A percentile compares a stretch with the other conserved stretches of the same genome.
phyloP scores from a whole-genome alignment of 2,888 invertebrate genomes.

The Liodrosophila aerea region DNA sequence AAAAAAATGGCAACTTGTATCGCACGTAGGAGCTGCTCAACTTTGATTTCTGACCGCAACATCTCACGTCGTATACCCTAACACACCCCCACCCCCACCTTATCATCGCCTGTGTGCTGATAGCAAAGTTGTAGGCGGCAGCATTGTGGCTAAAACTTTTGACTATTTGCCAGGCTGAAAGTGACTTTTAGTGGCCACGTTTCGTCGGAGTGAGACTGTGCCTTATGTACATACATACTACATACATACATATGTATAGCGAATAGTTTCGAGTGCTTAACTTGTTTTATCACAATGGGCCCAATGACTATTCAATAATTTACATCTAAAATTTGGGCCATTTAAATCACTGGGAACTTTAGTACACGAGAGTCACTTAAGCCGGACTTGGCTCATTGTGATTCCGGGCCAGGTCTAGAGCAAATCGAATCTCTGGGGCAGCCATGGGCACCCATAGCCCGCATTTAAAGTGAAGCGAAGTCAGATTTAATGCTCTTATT shows the following conservation, averaged over 20 bases:
- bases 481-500: too few relatives aligned
- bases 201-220: neutral
- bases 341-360: conserved; percentile 1
- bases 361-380: too few relatives aligned
- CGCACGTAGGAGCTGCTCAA: conserved; percentile 34
- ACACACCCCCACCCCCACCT: neutral
- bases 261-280: conserved; percentile 40
- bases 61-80: neutral
- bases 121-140: conserved; percentile 16
- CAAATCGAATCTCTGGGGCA: too few relatives aligned
- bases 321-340: neutral
- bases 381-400: too few relatives aligned
- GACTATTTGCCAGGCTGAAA: conserved; percentile 34
- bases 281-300: conserved; percentile 24
- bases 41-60: conserved; percentile 51
- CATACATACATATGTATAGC: too few relatives aligned
- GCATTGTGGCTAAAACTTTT: conserved; percentile 37
- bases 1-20: conserved; percentile 19
- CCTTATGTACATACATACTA: neutral
- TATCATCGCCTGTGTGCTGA: neutral
- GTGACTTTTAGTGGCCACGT: conserved; percentile 41
- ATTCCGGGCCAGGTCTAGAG: too few relatives aligned
- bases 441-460: too few relatives aligned
- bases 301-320: conserved; percentile 15
- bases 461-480: too few relatives aligned